Conservation (phyloP, 2,888 invertebrate genomes). For the Caenorhabditis uteleia region DNA sequence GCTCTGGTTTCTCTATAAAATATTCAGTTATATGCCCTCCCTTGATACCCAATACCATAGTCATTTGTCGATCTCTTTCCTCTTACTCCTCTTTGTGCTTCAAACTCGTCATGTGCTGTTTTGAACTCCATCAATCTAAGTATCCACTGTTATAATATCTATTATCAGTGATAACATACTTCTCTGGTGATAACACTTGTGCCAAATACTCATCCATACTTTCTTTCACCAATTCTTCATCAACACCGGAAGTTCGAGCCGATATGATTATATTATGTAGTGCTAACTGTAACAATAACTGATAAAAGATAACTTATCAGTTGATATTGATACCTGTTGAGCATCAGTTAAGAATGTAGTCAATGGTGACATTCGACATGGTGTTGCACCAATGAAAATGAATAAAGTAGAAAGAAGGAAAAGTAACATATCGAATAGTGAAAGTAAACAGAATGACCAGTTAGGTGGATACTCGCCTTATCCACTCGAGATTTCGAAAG, state of each 20-base stretch:
- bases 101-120: constrained; percentile 32
- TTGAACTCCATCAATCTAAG: constrained; percentile 17
- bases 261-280: constrained; percentile 29
- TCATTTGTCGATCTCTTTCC: neutral
- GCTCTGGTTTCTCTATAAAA: constrained; percentile 21
- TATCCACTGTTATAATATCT: too few relatives aligned
- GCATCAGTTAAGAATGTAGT: constrained; percentile 21
- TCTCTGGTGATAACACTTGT: constrained; percentile 22
- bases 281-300: constrained; percentile 15
- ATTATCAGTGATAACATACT: too few relatives aligned
- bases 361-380: constrained; percentile 39
- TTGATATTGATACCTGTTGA: constrained; percentile 23
- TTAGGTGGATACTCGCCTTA: too few relatives aligned
- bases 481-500: too few relatives aligned
- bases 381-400: constrained; percentile 5
- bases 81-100: constrained; percentile 16
- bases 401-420: neutral
- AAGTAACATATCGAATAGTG: too few relatives aligned
- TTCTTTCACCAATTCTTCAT: constrained; percentile 31
- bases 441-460: too few relatives aligned
- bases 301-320: neutral
- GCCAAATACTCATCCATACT: constrained; percentile 38
- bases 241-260: constrained; percentile 24
- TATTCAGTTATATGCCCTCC: neutral
- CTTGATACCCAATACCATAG: neutral